Evolutionary conservation across 2,888 invertebrate species (phyloP).

Genomic region (Agonopterix arenella): DNA sequence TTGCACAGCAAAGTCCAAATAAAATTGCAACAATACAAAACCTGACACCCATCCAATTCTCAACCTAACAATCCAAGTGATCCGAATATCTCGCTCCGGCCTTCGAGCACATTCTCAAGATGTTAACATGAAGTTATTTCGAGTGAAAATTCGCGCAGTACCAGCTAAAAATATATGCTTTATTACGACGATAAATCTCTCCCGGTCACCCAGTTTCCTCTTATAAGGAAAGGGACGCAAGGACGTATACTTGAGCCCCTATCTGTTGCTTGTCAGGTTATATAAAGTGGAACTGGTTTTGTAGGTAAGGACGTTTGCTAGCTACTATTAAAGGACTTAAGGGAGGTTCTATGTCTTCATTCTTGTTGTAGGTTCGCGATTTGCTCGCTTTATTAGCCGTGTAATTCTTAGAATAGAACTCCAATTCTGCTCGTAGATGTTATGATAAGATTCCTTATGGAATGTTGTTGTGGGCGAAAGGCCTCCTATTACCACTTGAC

Average conservation of each 20-base stretch:
- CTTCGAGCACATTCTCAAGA: slow-evolving; percentile 11
- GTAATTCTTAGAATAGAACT: too few relatives aligned
- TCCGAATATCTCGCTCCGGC: too few relatives aligned
- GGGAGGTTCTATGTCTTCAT: not conserved
- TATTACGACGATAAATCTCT: slow-evolving; percentile 45
- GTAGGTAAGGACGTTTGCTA: not conserved
- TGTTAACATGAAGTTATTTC: slow-evolving; percentile 30
- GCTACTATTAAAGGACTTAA: not conserved
- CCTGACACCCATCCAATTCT: too few relatives aligned
- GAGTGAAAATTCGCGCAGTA: slow-evolving; percentile 22
- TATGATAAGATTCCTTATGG: too few relatives aligned
- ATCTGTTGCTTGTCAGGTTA: too few relatives aligned
- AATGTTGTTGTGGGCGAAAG: too few relatives aligned
- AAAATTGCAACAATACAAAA: too few relatives aligned
- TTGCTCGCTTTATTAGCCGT: too few relatives aligned
- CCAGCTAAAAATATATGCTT: slow-evolving; percentile 44
- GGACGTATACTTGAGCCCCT: slow-evolving; percentile 17
- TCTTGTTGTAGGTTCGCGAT: not conserved
- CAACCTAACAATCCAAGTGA: too few relatives aligned
- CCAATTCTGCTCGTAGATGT: too few relatives aligned
- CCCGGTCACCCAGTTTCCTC: slow-evolving; percentile 53
- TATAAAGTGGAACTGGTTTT: slow-evolving; percentile 10
- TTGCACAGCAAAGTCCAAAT: too few relatives aligned
- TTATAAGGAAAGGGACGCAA: slow-evolving; percentile 45
- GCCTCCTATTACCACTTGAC: too few relatives aligned